These are phyloP conservation scores for Cyclophora punctaria DNA, from an alignment of 2,888 invertebrate species.

Conservation along the genomic window DNA sequence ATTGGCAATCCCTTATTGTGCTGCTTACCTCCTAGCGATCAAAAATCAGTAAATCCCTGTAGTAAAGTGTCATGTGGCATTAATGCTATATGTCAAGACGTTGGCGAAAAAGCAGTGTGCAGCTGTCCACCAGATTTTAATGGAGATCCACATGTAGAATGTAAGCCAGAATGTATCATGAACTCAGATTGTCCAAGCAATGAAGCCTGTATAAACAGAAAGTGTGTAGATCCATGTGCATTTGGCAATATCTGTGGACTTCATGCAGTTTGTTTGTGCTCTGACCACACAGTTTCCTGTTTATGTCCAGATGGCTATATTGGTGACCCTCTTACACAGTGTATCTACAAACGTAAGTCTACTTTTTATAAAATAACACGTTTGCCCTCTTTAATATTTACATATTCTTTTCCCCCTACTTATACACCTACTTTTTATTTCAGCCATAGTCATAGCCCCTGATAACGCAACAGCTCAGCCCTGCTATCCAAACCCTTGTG, in stretches of 20 bases:
- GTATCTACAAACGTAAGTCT: slow-evolving; percentile 73
- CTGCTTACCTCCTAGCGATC: slow-evolving; percentile 78
- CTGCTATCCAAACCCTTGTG: slow-evolving; percentile 87
- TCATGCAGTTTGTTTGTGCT: slow-evolving; percentile 85
- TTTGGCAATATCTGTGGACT: slow-evolving; percentile 84
- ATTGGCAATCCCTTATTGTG: slow-evolving; percentile 86
- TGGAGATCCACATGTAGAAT: slow-evolving; percentile 86
- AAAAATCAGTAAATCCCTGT: slow-evolving; percentile 78
- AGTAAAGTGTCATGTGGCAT: slow-evolving; percentile 84
- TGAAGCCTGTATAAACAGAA: slow-evolving; percentile 83
- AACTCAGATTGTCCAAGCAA: slow-evolving; percentile 86
- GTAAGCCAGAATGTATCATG: slow-evolving; percentile 85
- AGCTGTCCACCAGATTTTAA: slow-evolving; percentile 83
- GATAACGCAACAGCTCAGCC: slow-evolving; percentile 79
- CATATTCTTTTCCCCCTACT: too few relatives aligned
- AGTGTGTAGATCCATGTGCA: slow-evolving; percentile 83
- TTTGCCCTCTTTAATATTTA: too few relatives aligned
- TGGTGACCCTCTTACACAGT: slow-evolving; percentile 87
- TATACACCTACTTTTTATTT: slow-evolving; percentile 11
- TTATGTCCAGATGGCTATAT: slow-evolving; percentile 84
- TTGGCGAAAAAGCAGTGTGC: slow-evolving; percentile 82
- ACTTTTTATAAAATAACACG: slow-evolving; percentile 1
- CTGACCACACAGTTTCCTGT: slow-evolving; percentile 89
- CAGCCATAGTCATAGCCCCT: slow-evolving; percentile 68
- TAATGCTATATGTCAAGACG: slow-evolving; percentile 85